These are phyloP conservation scores for Acrocyrtus sp. DNA, from an alignment of 2,888 invertebrate genomes.

Conservation along the genomic window DNA sequence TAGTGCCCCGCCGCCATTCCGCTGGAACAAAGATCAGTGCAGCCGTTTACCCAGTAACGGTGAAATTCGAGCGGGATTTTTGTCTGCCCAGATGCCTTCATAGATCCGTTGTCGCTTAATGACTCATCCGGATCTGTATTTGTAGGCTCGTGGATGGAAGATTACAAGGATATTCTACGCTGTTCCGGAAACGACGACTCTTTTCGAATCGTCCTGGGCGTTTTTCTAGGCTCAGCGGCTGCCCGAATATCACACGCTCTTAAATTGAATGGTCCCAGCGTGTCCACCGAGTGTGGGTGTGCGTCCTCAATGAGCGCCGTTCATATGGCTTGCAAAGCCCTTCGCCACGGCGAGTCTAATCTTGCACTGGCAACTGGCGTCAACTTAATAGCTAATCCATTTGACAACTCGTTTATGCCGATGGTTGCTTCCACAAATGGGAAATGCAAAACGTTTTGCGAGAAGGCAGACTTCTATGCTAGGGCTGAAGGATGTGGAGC, in stretches of 20 bases:
- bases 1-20: neutral
- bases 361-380: constrained; percentile 44
- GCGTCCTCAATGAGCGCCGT: constrained; percentile 29
- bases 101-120: too few relatives aligned
- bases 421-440: constrained; percentile 58
- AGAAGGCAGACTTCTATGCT: constrained; percentile 39
- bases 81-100: neutral
- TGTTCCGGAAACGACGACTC: constrained; percentile 10
- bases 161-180: neutral
- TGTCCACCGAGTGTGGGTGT: constrained; percentile 40
- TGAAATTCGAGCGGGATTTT: too few relatives aligned
- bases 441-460: constrained; percentile 44
- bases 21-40: constrained; percentile 9
- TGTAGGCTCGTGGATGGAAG: neutral
- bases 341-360: constrained; percentile 4
- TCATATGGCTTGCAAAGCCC: constrained; percentile 18
- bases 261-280: constrained; percentile 35
- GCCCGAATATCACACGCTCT: constrained; percentile 32
- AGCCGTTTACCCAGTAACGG: too few relatives aligned
- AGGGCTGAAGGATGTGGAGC: constrained; percentile 24
- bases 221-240: constrained; percentile 26
- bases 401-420: neutral
- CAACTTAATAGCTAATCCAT: constrained; percentile 35
- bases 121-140: neutral
- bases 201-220: constrained; percentile 40